Conservation (phyloP, 2,888 invertebrate species). For the Cheilosia urbana region DNA sequence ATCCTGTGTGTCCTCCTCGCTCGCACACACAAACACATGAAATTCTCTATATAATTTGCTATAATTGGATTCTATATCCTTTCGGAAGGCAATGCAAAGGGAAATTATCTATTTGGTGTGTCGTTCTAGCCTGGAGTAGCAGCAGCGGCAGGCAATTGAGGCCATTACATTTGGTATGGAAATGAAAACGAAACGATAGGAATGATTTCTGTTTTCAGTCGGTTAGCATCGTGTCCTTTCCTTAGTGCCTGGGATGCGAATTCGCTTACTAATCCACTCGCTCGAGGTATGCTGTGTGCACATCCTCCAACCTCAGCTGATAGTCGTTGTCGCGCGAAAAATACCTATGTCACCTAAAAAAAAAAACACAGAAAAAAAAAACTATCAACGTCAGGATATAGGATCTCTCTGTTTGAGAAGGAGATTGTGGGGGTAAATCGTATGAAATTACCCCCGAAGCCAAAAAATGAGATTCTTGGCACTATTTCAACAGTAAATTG, state of each 20-base stretch:
- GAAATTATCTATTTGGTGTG: slow-evolving; percentile 64
- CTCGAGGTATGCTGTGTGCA: slow-evolving; percentile 17
- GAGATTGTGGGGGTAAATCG: slow-evolving; percentile 10
- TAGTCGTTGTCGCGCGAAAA: slow-evolving; percentile 39
- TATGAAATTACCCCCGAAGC: slow-evolving; percentile 66
- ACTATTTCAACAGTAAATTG: slow-evolving; percentile 83
- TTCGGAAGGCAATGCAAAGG: slow-evolving; percentile 45
- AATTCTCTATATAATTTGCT: slow-evolving; percentile 58
- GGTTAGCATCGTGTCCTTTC: slow-evolving; percentile 38
- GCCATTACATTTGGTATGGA: slow-evolving; percentile 72
- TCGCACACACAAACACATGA: not conserved
- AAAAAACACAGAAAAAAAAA: slow-evolving; percentile 1
- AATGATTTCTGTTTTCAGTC: slow-evolving; percentile 36
- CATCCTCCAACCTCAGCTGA: slow-evolving; percentile 29
- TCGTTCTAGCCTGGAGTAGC: slow-evolving; percentile 17
- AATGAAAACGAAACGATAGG: slow-evolving; percentile 70
- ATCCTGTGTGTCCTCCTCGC: slow-evolving; percentile 26
- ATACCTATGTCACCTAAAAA: slow-evolving; percentile 59
- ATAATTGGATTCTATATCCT: slow-evolving; percentile 71
- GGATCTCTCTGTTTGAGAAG: not conserved
- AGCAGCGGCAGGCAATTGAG: slow-evolving; percentile 66
- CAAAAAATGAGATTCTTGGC: slow-evolving; percentile 82
- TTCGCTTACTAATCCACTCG: slow-evolving; percentile 70
- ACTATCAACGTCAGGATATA: slow-evolving; percentile 37
- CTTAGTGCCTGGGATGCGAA: slow-evolving; percentile 41